These are phyloP conservation scores for Varecia variegata DNA, from an alignment of 2,797 vertebrate species.

Conservation along the genomic window DNA sequence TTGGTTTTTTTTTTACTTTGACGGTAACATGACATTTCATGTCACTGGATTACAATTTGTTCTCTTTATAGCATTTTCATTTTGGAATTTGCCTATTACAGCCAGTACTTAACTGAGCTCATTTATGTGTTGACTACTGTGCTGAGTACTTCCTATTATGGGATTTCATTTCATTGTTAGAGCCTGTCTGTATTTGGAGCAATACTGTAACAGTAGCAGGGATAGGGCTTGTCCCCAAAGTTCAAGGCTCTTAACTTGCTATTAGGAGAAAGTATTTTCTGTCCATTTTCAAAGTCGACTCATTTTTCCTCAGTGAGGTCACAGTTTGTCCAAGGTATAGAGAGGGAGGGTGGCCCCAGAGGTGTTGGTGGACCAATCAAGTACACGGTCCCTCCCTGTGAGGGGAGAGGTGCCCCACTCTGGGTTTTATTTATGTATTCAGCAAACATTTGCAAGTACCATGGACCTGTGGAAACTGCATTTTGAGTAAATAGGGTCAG, in stretches of 20 bases:
- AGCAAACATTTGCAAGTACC: not conserved
- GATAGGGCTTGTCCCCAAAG: not conserved
- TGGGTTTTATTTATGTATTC: not conserved
- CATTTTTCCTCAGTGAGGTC: not conserved
- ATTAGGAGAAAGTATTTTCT: not conserved
- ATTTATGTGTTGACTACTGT: not conserved
- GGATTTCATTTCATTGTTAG: not conserved
- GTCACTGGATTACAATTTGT: not conserved
- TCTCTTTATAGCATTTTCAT: conserved; percentile 20
- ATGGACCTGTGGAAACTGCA: not conserved
- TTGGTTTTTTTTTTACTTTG: not conserved
- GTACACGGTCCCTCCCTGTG: not conserved
- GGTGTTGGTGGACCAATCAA: not conserved
- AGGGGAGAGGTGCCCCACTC: not conserved
- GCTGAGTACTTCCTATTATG: not conserved
- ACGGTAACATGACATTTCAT: not conserved
- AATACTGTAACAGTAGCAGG: not conserved
- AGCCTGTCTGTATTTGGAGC: not conserved
- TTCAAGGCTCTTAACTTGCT: not conserved
- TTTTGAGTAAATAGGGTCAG: conserved; percentile 17
- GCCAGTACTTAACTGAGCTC: not conserved
- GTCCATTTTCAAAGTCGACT: not conserved
- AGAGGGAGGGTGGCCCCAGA: not conserved
- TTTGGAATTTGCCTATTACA: not conserved
- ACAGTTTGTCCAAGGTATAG: not conserved